Base-by-base conservation (phyloP, 2,113 vertebrate species). In the Notechis scutatus region DNA sequence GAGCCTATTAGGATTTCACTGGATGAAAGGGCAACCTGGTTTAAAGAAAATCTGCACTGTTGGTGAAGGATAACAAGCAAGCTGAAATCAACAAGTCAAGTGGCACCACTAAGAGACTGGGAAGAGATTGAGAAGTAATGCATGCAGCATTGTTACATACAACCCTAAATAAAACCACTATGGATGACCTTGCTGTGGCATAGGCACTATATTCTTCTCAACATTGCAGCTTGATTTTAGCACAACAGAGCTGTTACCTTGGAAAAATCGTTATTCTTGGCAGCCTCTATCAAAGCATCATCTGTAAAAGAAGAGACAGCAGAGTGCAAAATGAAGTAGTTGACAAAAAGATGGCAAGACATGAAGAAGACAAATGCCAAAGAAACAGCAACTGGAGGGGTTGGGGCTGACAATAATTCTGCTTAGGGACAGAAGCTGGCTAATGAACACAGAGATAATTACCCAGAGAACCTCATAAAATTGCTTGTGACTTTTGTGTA, bases 231-330 rank as follows among this genome's bases (percentile, higher is more conserved):
- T 91, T 90, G 86, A 21, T 2, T 0, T 87, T 55, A 94, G 87
- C 26, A 59, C 85, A 81, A 52, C 81, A 64, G 0, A 0, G 29
- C 12, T 1, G 55, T 89, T 97, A 99, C 99, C 98, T 97, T 98
- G 94, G 97, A 97, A 92, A 98, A 95, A 93, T 99, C 97, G n/a
- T 98, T 98, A 15, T 94, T 98, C 97, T 98, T 99, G 95, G 99
- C 98, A 95, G 98, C 98, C 92, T 99, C 98, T 61, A 99, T 97
- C 87, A 99, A 96, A 95, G 96, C 93, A 88, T 98, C 98, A 91
- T 97, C 97, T 96, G 96, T 90, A 95, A 95, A 91, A 94, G 94
- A 54, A 91, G 91, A 97, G 61, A 96, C 1, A 4, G 85, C 1
- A 1, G 57, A 0, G n/a, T 97, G 97, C 81, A 92, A 93, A 93